A percentile compares a stretch with the other conserved stretches of the same genome.
phyloP scores from a whole-genome alignment of 2,888 invertebrate genomes.

The Eudasyphora cyanicolor region DNA sequence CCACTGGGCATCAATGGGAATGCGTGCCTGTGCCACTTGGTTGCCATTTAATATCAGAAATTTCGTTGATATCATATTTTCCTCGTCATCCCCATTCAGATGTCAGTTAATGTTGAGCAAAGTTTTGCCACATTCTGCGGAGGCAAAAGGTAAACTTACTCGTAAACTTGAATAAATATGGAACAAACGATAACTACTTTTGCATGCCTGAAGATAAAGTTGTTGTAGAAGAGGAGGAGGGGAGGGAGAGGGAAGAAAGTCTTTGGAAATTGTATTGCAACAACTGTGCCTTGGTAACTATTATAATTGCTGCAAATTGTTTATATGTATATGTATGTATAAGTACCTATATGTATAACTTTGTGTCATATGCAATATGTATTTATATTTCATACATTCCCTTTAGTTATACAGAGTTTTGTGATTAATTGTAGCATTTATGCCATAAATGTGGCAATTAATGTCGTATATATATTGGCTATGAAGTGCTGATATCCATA shows the following conservation, averaged over 20 bases:
- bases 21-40: not conserved
- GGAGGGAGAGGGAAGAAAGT: too few species aligned
- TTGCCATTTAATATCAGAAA: not conserved
- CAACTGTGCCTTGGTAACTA: too few species aligned
- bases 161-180: not conserved
- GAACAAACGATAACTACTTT: not conserved
- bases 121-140: not conserved
- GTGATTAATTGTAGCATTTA: not conserved
- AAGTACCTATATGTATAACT: not conserved
- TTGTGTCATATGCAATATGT: not conserved
- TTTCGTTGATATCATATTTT: not conserved
- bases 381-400: not conserved
- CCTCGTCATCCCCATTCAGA: constrained; percentile 30
- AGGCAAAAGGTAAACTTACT: not conserved
- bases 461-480: not conserved
- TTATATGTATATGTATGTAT: not conserved
- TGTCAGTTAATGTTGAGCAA: constrained; percentile 34
- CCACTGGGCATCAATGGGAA: not conserved
- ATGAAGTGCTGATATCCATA: not conserved
- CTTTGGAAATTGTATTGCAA: too few species aligned
- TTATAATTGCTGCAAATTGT: not conserved
- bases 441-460: not conserved
- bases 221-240: too few species aligned
- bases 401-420: not conserved
- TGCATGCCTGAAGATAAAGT: not conserved